phyloP scores from a whole-genome alignment of 2,888 invertebrate species.

The Helobdella robusta region DNA sequence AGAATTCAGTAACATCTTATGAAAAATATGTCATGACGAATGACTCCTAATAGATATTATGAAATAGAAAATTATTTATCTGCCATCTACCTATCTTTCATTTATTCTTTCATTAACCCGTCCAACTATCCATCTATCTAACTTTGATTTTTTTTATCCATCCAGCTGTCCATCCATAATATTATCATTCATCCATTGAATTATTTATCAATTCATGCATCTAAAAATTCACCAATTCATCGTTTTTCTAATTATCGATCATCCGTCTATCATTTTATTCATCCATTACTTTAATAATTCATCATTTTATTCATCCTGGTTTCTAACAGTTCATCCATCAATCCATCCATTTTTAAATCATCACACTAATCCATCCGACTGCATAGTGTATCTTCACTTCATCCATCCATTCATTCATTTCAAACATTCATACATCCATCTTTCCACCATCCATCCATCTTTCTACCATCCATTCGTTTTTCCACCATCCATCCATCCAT shows the following conservation, averaged over 20 bases:
- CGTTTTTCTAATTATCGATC: too few relatives aligned
- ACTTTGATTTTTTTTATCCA: background rate
- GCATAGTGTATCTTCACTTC: background rate
- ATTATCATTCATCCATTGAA: background rate
- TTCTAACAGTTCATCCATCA: background rate
- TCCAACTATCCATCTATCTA: constrained; percentile 1
- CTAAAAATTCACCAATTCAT: background rate
- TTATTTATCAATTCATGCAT: background rate
- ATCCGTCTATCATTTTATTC: background rate
- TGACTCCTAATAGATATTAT: too few relatives aligned
- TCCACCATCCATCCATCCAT: constrained; percentile 4
- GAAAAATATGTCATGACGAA: too few relatives aligned
- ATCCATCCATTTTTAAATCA: background rate
- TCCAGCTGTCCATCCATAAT: constrained; percentile 1
- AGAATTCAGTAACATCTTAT: too few relatives aligned
- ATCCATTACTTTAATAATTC: background rate
- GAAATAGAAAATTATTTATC: too few relatives aligned
- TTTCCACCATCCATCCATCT: constrained; percentile 1
- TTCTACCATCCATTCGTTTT: background rate
- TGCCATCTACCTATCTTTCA: too few relatives aligned
- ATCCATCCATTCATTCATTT: constrained; percentile 3
- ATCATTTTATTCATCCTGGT: background rate
- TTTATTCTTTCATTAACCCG: background rate
- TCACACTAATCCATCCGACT: background rate
- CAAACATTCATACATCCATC: background rate